phyloP scores from a whole-genome alignment of 2,113 vertebrate species.

The Pterocles gutturalis region DNA sequence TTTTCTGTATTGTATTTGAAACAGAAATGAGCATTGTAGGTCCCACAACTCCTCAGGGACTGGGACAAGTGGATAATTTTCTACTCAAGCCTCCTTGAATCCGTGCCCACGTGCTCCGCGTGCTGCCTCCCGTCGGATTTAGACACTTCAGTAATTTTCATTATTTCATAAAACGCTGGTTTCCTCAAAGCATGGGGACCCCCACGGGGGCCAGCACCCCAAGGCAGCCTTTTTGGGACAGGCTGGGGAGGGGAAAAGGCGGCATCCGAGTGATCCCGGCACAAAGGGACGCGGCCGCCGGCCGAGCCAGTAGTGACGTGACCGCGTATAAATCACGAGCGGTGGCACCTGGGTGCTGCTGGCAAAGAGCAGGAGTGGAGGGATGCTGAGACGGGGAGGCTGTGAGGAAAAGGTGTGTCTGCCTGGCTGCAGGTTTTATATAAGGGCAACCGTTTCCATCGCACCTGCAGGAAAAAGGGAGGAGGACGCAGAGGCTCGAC shows the following conservation, averaged over 20 bases:
- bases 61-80: not conserved
- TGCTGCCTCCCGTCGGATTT: not conserved
- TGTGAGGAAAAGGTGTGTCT: not conserved
- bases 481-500: rapidly evolving
- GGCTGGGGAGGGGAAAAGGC: rapidly evolving
- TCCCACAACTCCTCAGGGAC: not conserved
- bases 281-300: rapidly evolving
- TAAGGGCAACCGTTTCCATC: not conserved
- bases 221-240: not conserved
- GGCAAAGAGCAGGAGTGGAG: not conserved
- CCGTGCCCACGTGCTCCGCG: rapidly evolving
- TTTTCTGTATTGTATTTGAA: not conserved
- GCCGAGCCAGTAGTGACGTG: not conserved
- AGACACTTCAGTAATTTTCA: not conserved
- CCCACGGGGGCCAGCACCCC: not conserved
- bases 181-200: not conserved
- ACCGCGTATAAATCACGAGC: not conserved
- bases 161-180: rapidly evolving
- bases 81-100: not conserved
- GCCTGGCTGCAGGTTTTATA: not conserved
- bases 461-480: not conserved
- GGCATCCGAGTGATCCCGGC: not conserved
- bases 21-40: not conserved
- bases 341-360: slow-evolving; percentile 19
- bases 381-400: not conserved